Percentiles rank a stretch among this genome's conserved stretches.
phyloP scores from a whole-genome alignment of 1,140 invertebrate genomes.

The Drosophila willistoni region DNA sequence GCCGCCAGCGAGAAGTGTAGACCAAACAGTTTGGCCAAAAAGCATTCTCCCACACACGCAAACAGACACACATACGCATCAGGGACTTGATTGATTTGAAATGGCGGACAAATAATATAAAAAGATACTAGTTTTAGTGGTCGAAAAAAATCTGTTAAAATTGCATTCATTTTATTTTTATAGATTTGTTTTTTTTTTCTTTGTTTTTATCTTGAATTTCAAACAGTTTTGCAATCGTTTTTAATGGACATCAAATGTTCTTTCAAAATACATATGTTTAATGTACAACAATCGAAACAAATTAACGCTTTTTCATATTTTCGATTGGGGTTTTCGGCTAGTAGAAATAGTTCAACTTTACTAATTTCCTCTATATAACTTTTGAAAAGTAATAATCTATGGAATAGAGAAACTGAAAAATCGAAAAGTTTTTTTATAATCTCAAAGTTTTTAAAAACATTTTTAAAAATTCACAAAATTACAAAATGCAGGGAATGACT shows the following conservation, averaged over 20 bases:
- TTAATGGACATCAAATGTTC: neutral
- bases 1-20: conserved; percentile 21
- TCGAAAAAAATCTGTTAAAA: neutral
- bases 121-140: neutral
- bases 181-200: neutral
- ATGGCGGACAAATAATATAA: conserved; percentile 12
- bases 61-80: neutral
- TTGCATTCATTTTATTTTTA: neutral
- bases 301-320: neutral
- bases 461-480: too few relatives aligned
- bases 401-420: too few relatives aligned
- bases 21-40: conserved; percentile 20
- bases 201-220: neutral
- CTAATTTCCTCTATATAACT: too few relatives aligned
- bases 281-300: neutral
- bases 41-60: neutral
- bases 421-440: too few relatives aligned
- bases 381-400: too few relatives aligned
- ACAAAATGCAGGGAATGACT: too few relatives aligned
- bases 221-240: conserved; percentile 1
- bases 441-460: too few relatives aligned
- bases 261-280: neutral
- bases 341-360: too few relatives aligned
- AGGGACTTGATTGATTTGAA: conserved; percentile 44
- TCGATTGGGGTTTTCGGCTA: too few relatives aligned